Evolutionary conservation across 2,797 vertebrate genomes (phyloP).

Genomic region (Leuciscus waleckii): DNA sequence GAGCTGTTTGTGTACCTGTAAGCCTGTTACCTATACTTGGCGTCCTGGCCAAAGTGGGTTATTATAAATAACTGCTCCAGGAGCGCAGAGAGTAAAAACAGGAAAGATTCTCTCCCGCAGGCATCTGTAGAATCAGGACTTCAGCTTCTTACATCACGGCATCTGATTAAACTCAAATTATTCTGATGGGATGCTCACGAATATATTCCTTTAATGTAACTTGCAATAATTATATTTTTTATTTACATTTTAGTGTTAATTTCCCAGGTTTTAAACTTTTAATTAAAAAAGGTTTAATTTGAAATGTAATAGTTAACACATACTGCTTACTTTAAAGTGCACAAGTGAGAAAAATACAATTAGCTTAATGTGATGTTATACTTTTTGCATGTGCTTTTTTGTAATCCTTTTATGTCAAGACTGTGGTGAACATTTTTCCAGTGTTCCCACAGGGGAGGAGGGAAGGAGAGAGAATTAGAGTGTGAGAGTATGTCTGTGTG

Average conservation of each 20-base stretch:
- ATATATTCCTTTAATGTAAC: neutral
- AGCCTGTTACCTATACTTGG: conserved; percentile 84
- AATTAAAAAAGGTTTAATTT: conserved; percentile 19
- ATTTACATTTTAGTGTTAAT: conserved; percentile 1
- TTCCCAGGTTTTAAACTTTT: conserved; percentile 20
- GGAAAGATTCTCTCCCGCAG: conserved; percentile 47
- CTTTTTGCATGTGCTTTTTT: conserved; percentile 50
- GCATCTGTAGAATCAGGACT: conserved; percentile 57
- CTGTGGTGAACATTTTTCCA: conserved; percentile 61
- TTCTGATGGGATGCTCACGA: neutral
- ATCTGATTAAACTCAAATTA: conserved; percentile 17
- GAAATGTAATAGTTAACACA: conserved; percentile 24
- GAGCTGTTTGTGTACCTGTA: conserved; percentile 79
- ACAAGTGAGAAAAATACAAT: conserved; percentile 25
- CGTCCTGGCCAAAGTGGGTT: conserved; percentile 83
- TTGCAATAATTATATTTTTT: neutral
- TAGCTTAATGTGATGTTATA: conserved; percentile 38
- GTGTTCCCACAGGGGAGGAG: conserved; percentile 76
- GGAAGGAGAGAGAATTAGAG: conserved; percentile 70
- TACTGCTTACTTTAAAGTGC: neutral
- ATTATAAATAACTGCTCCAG: conserved; percentile 85
- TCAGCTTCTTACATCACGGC: conserved; percentile 18
- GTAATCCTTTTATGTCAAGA: conserved; percentile 64
- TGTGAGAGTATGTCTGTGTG: conserved; percentile 63
- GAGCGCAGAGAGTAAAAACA: conserved; percentile 74